These are phyloP conservation scores for Rhinogobio ventralis DNA, from an alignment of 2,797 vertebrate species.

Conservation along the genomic window DNA sequence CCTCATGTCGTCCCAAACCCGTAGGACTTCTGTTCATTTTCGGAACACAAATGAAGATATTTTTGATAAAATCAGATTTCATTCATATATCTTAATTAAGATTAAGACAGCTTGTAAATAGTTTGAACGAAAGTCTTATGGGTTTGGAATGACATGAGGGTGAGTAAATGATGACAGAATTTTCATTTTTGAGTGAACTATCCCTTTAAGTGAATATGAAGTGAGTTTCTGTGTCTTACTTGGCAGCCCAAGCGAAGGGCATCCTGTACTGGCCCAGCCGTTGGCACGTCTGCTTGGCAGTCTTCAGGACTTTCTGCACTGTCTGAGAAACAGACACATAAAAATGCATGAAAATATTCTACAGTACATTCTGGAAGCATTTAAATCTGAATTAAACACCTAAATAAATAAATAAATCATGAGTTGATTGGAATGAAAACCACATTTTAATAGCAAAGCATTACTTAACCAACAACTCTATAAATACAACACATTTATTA, in stretches of 20 bases:
- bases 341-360: not conserved
- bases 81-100: too few species aligned
- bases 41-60: too few species aligned
- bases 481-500: not conserved
- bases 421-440: not conserved
- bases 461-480: not conserved
- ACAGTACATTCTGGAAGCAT: conserved; percentile 7
- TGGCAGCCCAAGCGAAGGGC: conserved; percentile 98
- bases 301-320: conserved; percentile 94
- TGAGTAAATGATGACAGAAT: not conserved
- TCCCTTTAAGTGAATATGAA: not conserved
- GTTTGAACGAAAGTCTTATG: not conserved
- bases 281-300: conserved; percentile 92
- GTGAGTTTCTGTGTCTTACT: conserved; percentile 78
- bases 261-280: conserved; percentile 94
- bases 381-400: not conserved
- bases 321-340: conserved; percentile 76
- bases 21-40: too few species aligned
- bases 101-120: too few species aligned
- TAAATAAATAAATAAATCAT: not conserved
- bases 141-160: not conserved
- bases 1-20: too few species aligned
- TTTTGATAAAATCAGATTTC: too few species aligned
- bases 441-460: not conserved
- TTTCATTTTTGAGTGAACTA: too few species aligned